Evolutionary conservation across 2,888 invertebrate species (phyloP).

Genomic region (Pristionchus mayeri): DNA sequence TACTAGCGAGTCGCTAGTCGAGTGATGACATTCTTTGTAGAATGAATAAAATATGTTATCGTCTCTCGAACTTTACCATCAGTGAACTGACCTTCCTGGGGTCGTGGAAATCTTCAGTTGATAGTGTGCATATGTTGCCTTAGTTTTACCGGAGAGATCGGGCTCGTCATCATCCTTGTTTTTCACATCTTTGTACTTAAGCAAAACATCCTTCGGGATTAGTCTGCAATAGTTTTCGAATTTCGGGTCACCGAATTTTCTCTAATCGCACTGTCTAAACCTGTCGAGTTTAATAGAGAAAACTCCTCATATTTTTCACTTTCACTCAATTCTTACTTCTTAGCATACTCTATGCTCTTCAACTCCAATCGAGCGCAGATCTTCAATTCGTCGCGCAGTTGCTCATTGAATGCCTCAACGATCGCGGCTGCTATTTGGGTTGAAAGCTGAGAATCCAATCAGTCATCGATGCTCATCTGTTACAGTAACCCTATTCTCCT

Average conservation of each 20-base stretch:
- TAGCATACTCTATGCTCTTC: slow-evolving; percentile 22
- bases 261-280: not conserved
- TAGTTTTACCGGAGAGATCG: slow-evolving; percentile 21
- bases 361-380: slow-evolving; percentile 5
- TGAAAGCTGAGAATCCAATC: slow-evolving; percentile 27
- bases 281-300: not conserved
- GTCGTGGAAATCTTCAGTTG: not conserved
- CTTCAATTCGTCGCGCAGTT: not conserved
- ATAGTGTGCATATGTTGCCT: not conserved
- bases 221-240: not conserved
- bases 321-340: slow-evolving; percentile 18
- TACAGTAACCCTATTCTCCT: slow-evolving; percentile 5
- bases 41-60: not conserved
- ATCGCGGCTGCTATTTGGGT: not conserved
- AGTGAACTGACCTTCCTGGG: not conserved
- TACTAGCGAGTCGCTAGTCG: too few species aligned
- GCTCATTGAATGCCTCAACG: slow-evolving; percentile 7
- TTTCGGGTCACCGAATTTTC: not conserved
- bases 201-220: not conserved
- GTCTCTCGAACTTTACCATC: not conserved
- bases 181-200: not conserved
- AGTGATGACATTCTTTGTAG: too few species aligned
- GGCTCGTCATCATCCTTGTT: slow-evolving; percentile 54
- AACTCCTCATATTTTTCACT: too few species aligned
- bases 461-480: not conserved